Evolutionary conservation across 2,113 vertebrate species (phyloP), one percentile per base, ranked within the genome.

Genomic region (Paedocypris sp.): DNA sequence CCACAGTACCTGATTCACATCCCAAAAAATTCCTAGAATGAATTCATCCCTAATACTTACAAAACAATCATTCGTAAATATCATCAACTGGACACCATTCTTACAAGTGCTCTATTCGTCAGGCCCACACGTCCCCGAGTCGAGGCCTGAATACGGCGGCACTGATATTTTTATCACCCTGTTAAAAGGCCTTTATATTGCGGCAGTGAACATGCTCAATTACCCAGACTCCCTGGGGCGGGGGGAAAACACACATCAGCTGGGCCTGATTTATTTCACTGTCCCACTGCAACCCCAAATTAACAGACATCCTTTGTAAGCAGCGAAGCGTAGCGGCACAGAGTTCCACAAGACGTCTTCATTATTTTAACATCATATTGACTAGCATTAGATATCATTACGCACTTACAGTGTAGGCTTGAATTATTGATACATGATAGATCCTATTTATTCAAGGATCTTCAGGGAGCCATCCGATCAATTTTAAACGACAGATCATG

Each of bases 121-220:
- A 59, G 33, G 47, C 57, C 18, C 29, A 62, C 54, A 61, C 20
- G 36, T 36, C 58, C 47, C 57, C n/a, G n/a, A n/a, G 70, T 64
- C 20, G 48, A 47, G 48, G 43, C 22, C 38, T 38, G 53, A 23
- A 41, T 42, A 19, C 23, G 50, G 54, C 47, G 38, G 69, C 54
- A 45, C 65, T 50, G 57, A 51, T 47, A 60, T 71, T 70, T 80
- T 77, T 75, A 66, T 74, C 70, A 67, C 69, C 20, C 66, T 63
- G 73, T 76, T 70, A 82, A 81, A 80, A 66, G 69, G 60, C 65
- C 83, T 83, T 84, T 68, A 81, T 74, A 78, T 75, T 74, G 78
- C 75, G 69, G 77, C 78, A 76, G 73, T 75, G 80, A 79, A 83
- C 83, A 85, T 80, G 82, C 82, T 87, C 82, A 84, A 85, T 85